Conservation (phyloP, 2,113 vertebrate genomes). For the Grammomys surdaster region DNA sequence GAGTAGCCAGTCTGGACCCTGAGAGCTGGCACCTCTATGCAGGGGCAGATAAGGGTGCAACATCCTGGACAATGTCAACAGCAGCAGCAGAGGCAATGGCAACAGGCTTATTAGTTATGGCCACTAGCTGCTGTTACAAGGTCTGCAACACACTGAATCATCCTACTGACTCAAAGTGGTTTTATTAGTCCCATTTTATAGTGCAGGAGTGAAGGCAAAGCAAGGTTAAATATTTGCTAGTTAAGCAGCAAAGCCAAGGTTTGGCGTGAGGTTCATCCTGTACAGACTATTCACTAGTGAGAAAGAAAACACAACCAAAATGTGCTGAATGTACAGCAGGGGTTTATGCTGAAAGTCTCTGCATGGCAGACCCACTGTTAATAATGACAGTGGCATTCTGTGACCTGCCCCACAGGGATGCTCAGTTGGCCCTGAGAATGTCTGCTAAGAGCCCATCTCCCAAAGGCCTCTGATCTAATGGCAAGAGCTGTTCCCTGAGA, state of each 20-base stretch:
- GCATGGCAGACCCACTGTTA: not conserved
- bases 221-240: slow-evolving; percentile 6
- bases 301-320: not conserved
- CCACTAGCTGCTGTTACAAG: not conserved
- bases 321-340: accelerated
- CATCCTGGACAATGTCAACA: not conserved
- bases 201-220: not conserved
- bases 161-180: not conserved
- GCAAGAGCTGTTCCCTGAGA: slow-evolving; percentile 56
- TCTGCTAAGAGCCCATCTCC: slow-evolving; percentile 59
- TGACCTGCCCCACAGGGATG: not conserved
- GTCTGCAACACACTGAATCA: not conserved
- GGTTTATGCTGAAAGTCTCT: not conserved
- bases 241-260: not conserved
- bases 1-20: not conserved
- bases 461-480: slow-evolving; percentile 75
- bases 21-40: not conserved
- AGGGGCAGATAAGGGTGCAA: not conserved
- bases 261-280: not conserved
- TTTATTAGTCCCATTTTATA: not conserved
- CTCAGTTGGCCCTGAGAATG: not conserved
- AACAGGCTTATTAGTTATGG: not conserved
- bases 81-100: not conserved
- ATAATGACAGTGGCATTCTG: not conserved
- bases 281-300: not conserved